These are phyloP conservation scores for Nomada ruficornis DNA, from an alignment of 2,888 invertebrate species.

Conservation along the genomic window DNA sequence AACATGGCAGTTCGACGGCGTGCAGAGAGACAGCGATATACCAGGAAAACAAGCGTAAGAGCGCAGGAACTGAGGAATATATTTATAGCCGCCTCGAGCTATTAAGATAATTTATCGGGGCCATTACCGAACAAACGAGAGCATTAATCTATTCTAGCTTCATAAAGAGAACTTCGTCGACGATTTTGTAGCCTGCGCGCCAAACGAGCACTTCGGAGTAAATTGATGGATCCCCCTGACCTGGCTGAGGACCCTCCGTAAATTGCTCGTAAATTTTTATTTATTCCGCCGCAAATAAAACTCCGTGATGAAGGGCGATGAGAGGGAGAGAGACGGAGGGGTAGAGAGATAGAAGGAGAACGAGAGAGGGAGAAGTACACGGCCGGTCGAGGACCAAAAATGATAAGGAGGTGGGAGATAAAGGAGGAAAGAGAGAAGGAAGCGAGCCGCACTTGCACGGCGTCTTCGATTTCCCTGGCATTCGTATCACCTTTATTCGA, in stretches of 20 bases:
- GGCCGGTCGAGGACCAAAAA: slow-evolving; percentile 2
- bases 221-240: slow-evolving; percentile 80
- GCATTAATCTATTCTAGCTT: slow-evolving; percentile 84
- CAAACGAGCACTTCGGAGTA: slow-evolving; percentile 83
- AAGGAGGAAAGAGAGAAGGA: slow-evolving; percentile 18
- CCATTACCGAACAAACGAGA: slow-evolving; percentile 84
- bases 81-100: slow-evolving; percentile 82
- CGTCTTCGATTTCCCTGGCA: slow-evolving; percentile 47
- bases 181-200: slow-evolving; percentile 83
- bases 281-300: slow-evolving; percentile 78
- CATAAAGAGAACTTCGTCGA: slow-evolving; percentile 83
- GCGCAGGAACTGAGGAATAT: slow-evolving; percentile 79
- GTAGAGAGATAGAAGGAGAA: not conserved
- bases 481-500: slow-evolving; percentile 50
- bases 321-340: not conserved
- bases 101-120: slow-evolving; percentile 84
- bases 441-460: slow-evolving; percentile 13
- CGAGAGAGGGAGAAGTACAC: not conserved
- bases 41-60: slow-evolving; percentile 77
- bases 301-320: slow-evolving; percentile 37
- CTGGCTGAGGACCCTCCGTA: slow-evolving; percentile 76
- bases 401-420: not conserved
- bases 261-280: slow-evolving; percentile 82
- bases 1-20: slow-evolving; percentile 71
- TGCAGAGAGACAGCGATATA: slow-evolving; percentile 70